Percentiles rank a stretch among this genome's conserved stretches.
These are phyloP conservation scores for Melanostoma mellinum DNA, from an alignment of 2,888 invertebrate genomes.

Conservation along the genomic window DNA sequence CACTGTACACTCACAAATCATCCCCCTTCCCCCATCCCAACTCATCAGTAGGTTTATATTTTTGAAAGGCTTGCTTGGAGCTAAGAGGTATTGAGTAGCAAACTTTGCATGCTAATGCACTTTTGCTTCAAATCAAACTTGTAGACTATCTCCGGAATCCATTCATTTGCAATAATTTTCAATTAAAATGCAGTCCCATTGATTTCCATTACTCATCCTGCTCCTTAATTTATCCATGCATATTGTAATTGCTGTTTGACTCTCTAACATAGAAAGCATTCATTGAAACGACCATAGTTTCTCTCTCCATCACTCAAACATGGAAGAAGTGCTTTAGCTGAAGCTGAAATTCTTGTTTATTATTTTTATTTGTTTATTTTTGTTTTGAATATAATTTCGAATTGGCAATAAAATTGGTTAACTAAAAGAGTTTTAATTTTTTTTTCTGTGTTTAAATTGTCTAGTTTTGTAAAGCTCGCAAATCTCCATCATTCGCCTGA, in stretches of 20 bases:
- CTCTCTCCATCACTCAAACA: background rate
- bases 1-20: no score
- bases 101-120: conserved; percentile 7
- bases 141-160: background rate
- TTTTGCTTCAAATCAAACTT: background rate
- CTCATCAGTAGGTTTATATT: no score
- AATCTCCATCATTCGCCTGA: conserved; percentile 24
- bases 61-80: no score
- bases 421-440: conserved; percentile 55
- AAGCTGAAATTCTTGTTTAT: background rate
- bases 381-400: conserved; percentile 3
- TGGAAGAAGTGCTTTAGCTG: background rate
- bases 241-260: no score
- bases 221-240: no score
- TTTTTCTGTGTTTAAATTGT: background rate
- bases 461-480: conserved; percentile 14
- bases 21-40: no score
- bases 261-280: no score
- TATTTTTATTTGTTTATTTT: background rate
- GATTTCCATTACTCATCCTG: no score
- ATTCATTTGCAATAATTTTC: no score
- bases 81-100: background rate
- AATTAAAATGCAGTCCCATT: background rate
- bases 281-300: background rate
- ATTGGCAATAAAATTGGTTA: conserved; percentile 69